A percentile compares a stretch with the other conserved stretches of the same genome.
phyloP scores from a whole-genome alignment of 2,113 vertebrate species.

The Neodontobutis hainanensis region DNA sequence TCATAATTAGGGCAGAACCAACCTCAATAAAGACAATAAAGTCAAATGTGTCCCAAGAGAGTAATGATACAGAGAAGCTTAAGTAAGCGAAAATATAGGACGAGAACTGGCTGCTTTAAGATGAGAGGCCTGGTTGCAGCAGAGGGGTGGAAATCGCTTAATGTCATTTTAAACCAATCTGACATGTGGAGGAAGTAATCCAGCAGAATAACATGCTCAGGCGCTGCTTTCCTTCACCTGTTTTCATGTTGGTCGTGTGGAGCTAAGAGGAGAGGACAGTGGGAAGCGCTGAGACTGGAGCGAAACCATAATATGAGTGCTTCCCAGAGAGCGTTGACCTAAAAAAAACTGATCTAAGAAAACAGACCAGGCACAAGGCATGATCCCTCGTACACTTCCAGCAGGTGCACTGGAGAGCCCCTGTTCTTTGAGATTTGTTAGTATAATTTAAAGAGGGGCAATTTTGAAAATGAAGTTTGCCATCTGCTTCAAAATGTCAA shows the following conservation, averaged over 20 bases:
- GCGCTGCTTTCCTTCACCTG: not conserved
- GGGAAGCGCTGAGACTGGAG: too few species aligned
- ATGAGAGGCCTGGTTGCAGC: not conserved
- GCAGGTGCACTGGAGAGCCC: too few species aligned
- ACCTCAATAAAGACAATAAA: not conserved
- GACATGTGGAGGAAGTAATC: slow-evolving; percentile 12
- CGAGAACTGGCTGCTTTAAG: not conserved
- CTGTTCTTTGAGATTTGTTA: too few species aligned
- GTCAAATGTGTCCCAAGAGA: not conserved
- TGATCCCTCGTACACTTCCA: slow-evolving; percentile 18
- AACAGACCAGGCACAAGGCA: too few species aligned
- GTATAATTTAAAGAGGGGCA: too few species aligned
- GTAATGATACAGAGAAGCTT: not conserved
- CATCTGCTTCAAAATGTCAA: too few species aligned
- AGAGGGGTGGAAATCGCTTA: slow-evolving; percentile 12
- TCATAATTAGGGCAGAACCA: not conserved
- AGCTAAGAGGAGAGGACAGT: not conserved
- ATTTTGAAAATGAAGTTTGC: too few species aligned
- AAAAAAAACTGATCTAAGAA: slow-evolving; percentile 51
- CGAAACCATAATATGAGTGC: not conserved
- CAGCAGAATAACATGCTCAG: not conserved
- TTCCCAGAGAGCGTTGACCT: slow-evolving; percentile 50
- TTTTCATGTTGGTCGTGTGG: slow-evolving; percentile 2
- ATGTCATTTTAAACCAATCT: not conserved
- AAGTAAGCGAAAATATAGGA: not conserved